A percentile compares a stretch with the other conserved stretches of the same genome.
phyloP scores from a whole-genome alignment of 2,113 vertebrate genomes.

The Rhinichthys klamathensis region DNA sequence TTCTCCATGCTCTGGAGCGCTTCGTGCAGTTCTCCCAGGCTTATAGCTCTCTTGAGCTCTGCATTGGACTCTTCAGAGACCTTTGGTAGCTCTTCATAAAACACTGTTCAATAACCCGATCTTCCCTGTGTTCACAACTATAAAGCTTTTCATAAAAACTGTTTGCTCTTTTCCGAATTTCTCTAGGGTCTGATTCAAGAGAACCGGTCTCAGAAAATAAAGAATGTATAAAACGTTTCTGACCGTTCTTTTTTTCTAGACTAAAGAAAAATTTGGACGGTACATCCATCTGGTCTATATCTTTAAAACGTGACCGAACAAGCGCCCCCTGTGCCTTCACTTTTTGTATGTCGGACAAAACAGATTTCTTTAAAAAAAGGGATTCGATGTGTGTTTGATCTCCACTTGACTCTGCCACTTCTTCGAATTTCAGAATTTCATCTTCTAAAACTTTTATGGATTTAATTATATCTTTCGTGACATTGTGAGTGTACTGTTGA shows the following conservation, averaged over 20 bases:
- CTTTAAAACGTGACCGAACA: neutral
- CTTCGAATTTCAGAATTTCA: neutral
- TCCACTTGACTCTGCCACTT: neutral
- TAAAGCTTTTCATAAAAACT: too few species aligned
- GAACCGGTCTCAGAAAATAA: neutral
- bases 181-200: too few species aligned
- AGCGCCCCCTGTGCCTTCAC: neutral
- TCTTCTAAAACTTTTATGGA: neutral
- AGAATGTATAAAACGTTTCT: too few species aligned
- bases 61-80: neutral
- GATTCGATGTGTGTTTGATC: neutral
- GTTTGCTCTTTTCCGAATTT: too few species aligned
- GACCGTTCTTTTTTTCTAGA: neutral
- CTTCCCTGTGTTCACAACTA: too few species aligned
- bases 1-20: neutral
- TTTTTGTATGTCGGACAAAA: neutral
- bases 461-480: neutral
- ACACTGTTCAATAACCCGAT: neutral
- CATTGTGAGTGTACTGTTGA: neutral
- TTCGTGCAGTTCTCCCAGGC: too few species aligned
- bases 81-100: neutral
- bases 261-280: neutral
- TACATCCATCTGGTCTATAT: neutral
- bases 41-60: neutral
- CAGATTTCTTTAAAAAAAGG: neutral